Base-by-base conservation (phyloP, 2,797 vertebrate species). In the Nannoperca australis region DNA sequence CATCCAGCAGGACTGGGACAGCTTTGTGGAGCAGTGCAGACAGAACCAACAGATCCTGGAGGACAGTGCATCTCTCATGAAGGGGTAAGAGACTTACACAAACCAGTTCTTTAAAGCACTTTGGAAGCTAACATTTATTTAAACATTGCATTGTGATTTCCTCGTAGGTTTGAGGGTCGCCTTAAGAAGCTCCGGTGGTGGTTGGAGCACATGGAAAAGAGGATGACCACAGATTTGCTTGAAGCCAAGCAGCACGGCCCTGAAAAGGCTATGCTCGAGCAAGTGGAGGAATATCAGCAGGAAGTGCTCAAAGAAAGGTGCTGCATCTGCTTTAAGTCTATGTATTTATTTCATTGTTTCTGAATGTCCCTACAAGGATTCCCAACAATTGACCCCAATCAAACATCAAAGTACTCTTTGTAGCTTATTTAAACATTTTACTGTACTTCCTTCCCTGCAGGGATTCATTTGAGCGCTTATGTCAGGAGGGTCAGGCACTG, bases 241-340 rank as follows among this genome's bases (percentile, higher is more conserved):
- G 97, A 97, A 72, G 96, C 95, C 66, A 95, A 83, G 40, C 97
- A 97, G 45, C 93, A 94, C 18, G 93, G 97, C 73, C 91, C 96
- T 14, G 97, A 98, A 86, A 97, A 96, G 90, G 96, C 94, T 0
- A 94, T 95, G 76, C 94, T 98, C 1, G 96, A 98, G 79, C 97
- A 96, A 81, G 95, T 97, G 51, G 97, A 99, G 90, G 96, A 96
- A 89, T 98, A 97, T 87, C 94, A 97, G 60, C 96, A 97, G 85
- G 97, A 99, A 81, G 90, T 97, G 40, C 92, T 98, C 68, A 96
- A 95, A 88, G 96, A 97, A 89, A 97, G 98, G 98, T 99, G 60
- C 17, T 47, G 27, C 36, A 59, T 73, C 10, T 45, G 7, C 4
- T 54, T 54, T 0, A 51, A 72, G 6, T 59, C 12, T 22, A 9